These are phyloP conservation scores for Cottus gobio DNA, from an alignment of 2,113 vertebrate genomes.

Conservation along the genomic window DNA sequence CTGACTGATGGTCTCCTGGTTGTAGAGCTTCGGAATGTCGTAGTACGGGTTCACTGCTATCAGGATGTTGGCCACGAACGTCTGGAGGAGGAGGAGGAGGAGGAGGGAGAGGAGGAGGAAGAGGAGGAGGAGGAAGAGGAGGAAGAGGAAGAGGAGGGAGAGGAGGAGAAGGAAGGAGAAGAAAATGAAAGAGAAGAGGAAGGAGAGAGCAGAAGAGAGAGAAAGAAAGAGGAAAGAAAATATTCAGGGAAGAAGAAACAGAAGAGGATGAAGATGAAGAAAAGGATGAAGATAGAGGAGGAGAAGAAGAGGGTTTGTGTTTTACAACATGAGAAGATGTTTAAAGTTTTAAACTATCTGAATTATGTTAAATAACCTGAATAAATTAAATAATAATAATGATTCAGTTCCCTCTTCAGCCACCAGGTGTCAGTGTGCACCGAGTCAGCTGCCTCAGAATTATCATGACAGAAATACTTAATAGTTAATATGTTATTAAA, in stretches of 20 bases:
- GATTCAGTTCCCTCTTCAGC: conserved; percentile 23
- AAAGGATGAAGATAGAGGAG: too few species aligned
- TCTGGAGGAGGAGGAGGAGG: conserved; percentile 80
- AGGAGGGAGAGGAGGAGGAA: not conserved
- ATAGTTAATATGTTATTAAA: too few species aligned
- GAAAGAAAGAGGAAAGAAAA: not conserved
- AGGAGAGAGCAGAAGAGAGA: not conserved
- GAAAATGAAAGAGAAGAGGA: not conserved
- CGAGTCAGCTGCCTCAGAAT: too few species aligned
- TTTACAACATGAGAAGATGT: too few species aligned
- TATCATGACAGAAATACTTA: too few species aligned
- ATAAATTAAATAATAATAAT: too few species aligned
- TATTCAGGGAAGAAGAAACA: too few species aligned
- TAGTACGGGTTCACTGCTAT: conserved; percentile 98
- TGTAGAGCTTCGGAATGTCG: conserved; percentile 95
- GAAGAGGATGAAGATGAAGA: too few species aligned
- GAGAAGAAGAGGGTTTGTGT: too few species aligned
- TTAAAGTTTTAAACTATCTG: not conserved
- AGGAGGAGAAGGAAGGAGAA: not conserved
- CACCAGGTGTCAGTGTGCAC: conserved; percentile 53
- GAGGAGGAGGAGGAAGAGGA: too few species aligned
- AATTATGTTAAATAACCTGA: too few species aligned
- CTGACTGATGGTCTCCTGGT: conserved; percentile 88
- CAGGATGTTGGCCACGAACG: conserved; percentile 97
- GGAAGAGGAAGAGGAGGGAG: too few species aligned